phyloP scores from a whole-genome alignment of 2,888 invertebrate genomes.

The Mactromeris polynyma region DNA sequence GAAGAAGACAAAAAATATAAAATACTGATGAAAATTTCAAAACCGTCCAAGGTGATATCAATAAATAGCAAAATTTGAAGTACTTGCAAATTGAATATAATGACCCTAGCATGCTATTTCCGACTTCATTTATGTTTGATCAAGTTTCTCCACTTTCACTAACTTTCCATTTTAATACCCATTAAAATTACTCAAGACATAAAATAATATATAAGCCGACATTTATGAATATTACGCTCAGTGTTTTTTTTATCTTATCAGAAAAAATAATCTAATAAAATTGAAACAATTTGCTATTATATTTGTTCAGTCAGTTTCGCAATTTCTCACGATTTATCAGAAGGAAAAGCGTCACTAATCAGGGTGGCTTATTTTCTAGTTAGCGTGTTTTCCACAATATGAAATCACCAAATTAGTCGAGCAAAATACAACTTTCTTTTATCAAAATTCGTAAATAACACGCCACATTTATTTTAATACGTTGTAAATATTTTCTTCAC shows the following conservation, averaged over 20 bases:
- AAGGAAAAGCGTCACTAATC: background rate
- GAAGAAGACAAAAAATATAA: background rate
- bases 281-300: background rate
- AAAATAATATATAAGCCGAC: background rate
- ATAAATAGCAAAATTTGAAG: background rate
- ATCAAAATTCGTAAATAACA: background rate
- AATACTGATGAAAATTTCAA: background rate
- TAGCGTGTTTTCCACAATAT: background rate
- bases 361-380: background rate
- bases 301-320: background rate
- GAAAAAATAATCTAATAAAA: background rate
- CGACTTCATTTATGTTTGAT: background rate
- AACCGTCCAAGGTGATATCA: background rate
- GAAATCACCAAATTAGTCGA: background rate
- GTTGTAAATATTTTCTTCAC: background rate
- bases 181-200: background rate
- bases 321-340: background rate
- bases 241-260: background rate
- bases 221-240: background rate
- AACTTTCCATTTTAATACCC: background rate
- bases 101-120: background rate
- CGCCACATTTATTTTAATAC: slow-evolving; percentile 1
- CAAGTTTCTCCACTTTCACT: background rate
- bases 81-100: background rate
- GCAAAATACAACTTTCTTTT: background rate